Conservation (phyloP, 2,113 vertebrate species). For the Empidonax alnorum region DNA sequence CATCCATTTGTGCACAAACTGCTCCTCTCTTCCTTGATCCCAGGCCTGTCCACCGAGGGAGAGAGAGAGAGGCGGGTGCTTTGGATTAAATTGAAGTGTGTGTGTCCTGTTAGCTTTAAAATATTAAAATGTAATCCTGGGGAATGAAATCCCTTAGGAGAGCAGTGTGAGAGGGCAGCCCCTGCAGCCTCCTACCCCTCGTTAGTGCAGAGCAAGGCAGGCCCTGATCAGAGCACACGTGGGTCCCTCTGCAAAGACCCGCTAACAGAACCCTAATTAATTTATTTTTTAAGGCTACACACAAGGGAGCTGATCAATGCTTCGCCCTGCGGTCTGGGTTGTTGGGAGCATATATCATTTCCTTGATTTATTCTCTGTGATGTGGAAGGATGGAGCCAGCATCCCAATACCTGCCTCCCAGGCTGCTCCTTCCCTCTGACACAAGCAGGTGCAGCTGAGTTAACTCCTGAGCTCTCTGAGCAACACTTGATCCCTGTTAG, state of each 20-base stretch:
- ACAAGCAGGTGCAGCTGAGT: not conserved
- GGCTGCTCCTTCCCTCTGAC: not conserved
- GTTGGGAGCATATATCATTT: not conserved
- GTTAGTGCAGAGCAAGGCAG: rapidly evolving
- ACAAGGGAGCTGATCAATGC: not conserved
- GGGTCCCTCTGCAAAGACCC: not conserved
- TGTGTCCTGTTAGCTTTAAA: not conserved
- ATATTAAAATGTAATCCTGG: not conserved
- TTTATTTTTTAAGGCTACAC: slow-evolving; percentile 4
- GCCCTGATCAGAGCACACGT: not conserved
- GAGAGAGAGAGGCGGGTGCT: not conserved
- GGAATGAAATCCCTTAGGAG: not conserved
- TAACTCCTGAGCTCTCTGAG: not conserved
- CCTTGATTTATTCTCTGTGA: not conserved
- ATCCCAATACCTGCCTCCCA: not conserved
- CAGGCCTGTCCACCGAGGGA: not conserved
- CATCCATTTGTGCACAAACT: not conserved
- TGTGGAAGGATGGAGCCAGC: not conserved
- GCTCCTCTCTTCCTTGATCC: not conserved
- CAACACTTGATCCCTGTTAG: not conserved
- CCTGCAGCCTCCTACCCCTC: not conserved
- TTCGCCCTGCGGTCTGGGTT: not conserved
- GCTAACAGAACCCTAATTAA: not conserved
- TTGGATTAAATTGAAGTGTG: not conserved
- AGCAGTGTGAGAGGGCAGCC: not conserved